Percentiles rank a stretch among this genome's conserved stretches.
Conservation (phyloP, 1,140 invertebrate genomes). For the Kradibia gibbosae region DNA sequence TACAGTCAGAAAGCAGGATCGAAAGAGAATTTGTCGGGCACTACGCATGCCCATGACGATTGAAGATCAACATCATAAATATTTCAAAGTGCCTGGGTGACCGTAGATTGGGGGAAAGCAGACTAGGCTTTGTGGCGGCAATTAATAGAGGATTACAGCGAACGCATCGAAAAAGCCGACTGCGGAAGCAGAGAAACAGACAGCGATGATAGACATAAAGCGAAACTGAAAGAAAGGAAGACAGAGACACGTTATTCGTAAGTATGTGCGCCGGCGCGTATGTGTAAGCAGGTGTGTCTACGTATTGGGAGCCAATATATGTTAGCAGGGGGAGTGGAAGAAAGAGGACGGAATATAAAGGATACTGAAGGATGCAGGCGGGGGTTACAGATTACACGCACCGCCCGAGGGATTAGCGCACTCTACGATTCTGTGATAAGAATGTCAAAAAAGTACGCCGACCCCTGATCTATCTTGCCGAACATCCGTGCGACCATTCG, state of each 20-base stretch:
- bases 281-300: background rate
- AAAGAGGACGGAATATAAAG: background rate
- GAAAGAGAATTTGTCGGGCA: background rate
- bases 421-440: conserved; percentile 66
- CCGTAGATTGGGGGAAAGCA: background rate
- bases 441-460: conserved; percentile 65
- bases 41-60: conserved; percentile 32
- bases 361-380: background rate
- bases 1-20: conserved; percentile 3
- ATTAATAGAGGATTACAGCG: conserved; percentile 71
- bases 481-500: background rate
- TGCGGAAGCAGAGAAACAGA: conserved; percentile 25
- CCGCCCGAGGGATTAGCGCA: conserved; percentile 63
- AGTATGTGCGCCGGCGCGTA: background rate
- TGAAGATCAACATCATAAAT: conserved; percentile 50
- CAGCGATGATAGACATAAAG: conserved; percentile 24
- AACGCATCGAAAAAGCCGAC: conserved; percentile 49
- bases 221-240: conserved; percentile 17
- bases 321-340: background rate
- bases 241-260: background rate
- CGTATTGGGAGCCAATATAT: background rate
- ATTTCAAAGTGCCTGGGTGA: conserved; percentile 44
- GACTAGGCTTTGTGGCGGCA: conserved; percentile 65
- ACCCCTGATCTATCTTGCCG: conserved; percentile 38
- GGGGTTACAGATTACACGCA: conserved; percentile 46